Conservation (phyloP, 2,797 vertebrate species). For the Rhinophrynus dorsalis region DNA sequence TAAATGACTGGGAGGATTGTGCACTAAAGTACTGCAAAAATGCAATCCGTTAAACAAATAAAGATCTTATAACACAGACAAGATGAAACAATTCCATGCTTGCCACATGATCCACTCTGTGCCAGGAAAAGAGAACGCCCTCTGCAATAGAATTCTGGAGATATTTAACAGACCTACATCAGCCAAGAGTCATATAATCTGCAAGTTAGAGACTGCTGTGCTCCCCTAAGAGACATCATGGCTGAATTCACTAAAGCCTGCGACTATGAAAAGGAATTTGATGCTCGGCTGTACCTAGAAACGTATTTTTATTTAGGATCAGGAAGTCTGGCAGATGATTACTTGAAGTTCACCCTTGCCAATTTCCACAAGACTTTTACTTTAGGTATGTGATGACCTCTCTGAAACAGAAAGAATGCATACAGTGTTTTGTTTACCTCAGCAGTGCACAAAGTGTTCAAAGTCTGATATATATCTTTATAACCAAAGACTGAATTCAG, state of each 20-base stretch:
- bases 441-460: no score
- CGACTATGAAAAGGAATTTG: conserved; percentile 32
- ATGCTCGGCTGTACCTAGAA: conserved; percentile 11
- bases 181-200: neutral
- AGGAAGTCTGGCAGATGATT: conserved; percentile 32
- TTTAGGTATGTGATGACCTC: conserved; percentile 5
- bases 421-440: no score
- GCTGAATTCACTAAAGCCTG: conserved; percentile 17
- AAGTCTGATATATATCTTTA: no score
- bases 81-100: no score
- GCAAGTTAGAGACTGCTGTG: neutral
- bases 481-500: no score
- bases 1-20: no score
- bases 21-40: no score
- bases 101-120: no score
- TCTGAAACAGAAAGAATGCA: neutral
- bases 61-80: no score
- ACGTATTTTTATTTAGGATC: conserved; percentile 34
- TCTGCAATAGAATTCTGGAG: no score
- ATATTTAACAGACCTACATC: neutral
- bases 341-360: neutral
- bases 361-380: conserved; percentile 25
- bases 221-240: neutral
- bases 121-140: no score
- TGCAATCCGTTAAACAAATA: no score